Evolutionary conservation across 2,113 vertebrate genomes (phyloP).

Genomic region (Corythoichthys intestinalis): DNA sequence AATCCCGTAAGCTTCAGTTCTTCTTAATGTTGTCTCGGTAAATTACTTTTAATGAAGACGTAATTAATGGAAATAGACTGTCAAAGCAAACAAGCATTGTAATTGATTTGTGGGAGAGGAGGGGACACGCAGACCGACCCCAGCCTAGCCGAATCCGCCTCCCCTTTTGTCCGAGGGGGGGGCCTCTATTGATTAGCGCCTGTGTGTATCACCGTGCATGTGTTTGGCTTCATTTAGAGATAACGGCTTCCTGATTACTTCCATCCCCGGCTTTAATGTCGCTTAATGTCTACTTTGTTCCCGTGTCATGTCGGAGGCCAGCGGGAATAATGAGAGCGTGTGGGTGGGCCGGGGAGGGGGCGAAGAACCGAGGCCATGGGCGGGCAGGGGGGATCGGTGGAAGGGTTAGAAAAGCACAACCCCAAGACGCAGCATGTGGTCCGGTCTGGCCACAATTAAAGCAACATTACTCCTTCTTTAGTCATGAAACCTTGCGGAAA

Average conservation of each 20-base stretch:
- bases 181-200: conserved; percentile 91
- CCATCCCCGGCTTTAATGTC: conserved; percentile 97
- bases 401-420: conserved; percentile 99
- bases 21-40: conserved; percentile 84
- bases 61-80: conserved; percentile 99
- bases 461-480: too few relatives aligned
- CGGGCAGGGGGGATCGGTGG: conserved; percentile 91
- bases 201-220: conserved; percentile 98
- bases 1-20: conserved; percentile 46
- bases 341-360: conserved; percentile 91
- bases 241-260: conserved; percentile 99
- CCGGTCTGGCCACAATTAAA: conserved; percentile 25
- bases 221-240: conserved; percentile 99
- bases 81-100: conserved; percentile 99
- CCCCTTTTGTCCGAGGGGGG: conserved; percentile 83
- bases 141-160: background rate
- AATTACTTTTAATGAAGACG: conserved; percentile 99
- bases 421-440: conserved; percentile 82
- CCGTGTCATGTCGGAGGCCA: conserved; percentile 97
- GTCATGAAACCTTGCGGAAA: too few relatives aligned
- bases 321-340: conserved; percentile 92
- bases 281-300: conserved; percentile 99
- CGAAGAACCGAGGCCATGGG: conserved; percentile 83
- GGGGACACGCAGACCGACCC: background rate
- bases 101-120: conserved; percentile 81